Evolutionary conservation across 1,140 invertebrate species (phyloP).

Genomic region (Lepidurus apus): DNA sequence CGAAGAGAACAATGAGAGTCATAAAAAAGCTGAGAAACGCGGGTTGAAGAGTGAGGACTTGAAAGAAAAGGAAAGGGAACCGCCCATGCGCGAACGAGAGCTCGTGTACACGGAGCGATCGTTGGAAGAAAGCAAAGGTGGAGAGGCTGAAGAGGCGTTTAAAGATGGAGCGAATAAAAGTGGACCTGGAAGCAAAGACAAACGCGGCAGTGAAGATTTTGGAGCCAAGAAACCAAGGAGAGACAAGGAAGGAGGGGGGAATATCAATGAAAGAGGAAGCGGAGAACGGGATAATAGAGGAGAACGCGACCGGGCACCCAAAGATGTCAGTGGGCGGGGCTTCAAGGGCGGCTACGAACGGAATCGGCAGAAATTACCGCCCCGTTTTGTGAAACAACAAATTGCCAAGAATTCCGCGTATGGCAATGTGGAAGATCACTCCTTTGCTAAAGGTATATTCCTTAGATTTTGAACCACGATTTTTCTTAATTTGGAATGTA

Average conservation of each 20-base stretch:
- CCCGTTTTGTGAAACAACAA: conserved; percentile 71
- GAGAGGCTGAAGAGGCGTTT: conserved; percentile 32
- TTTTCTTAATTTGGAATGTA: conserved; percentile 1
- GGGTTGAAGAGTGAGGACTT: conserved; percentile 31
- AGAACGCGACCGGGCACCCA: conserved; percentile 2
- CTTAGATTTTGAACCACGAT: not conserved
- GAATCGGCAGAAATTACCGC: conserved; percentile 55
- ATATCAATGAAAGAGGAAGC: conserved; percentile 20
- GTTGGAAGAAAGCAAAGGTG: conserved; percentile 24
- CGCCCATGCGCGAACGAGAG: conserved; percentile 35
- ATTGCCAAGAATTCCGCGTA: conserved; percentile 37
- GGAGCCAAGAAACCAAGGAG: conserved; percentile 42
- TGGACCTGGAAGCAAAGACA: conserved; percentile 41
- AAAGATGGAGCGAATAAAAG: conserved; percentile 20
- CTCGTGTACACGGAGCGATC: conserved; percentile 34
- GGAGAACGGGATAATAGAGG: conserved; percentile 24
- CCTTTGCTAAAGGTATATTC: conserved; percentile 45
- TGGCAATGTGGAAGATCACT: conserved; percentile 34
- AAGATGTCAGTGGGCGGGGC: conserved; percentile 16
- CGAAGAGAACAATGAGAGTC: conserved; percentile 31
- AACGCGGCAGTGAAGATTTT: conserved; percentile 44
- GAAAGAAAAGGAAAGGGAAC: conserved; percentile 37
- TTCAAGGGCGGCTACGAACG: conserved; percentile 50
- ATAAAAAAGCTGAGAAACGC: conserved; percentile 31
- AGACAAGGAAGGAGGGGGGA: conserved; percentile 54